These are phyloP conservation scores for Tetheella fluctuosa DNA, from an alignment of 2,888 invertebrate genomes.

Conservation along the genomic window DNA sequence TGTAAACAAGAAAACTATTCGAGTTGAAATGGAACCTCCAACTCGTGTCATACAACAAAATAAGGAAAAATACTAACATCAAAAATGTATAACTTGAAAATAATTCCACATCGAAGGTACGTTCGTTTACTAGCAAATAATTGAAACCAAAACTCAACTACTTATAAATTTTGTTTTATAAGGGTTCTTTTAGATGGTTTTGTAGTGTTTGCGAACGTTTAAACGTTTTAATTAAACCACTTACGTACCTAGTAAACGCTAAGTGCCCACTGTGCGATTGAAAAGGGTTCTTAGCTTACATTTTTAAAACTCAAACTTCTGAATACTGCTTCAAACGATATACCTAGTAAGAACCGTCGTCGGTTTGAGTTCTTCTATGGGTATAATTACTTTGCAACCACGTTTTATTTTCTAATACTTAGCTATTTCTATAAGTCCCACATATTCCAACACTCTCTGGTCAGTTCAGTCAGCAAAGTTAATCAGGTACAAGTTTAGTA, in stretches of 20 bases:
- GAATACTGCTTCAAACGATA: slow-evolving; percentile 19
- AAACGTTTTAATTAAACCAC: slow-evolving; percentile 72
- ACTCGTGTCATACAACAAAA: not conserved
- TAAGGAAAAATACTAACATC: not conserved
- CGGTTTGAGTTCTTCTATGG: not conserved
- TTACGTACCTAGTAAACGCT: slow-evolving; percentile 46
- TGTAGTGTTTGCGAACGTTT: slow-evolving; percentile 52
- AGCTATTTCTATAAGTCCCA: too few species aligned
- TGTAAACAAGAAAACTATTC: too few species aligned
- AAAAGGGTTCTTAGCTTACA: slow-evolving; percentile 39
- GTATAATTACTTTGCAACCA: not conserved
- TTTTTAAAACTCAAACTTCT: slow-evolving; percentile 42
- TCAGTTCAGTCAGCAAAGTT: too few species aligned
- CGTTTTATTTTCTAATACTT: not conserved
- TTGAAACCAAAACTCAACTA: slow-evolving; percentile 26
- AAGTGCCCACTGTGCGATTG: slow-evolving; percentile 45
- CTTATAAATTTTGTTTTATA: slow-evolving; percentile 30
- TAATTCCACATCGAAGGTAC: not conserved
- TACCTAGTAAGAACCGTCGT: slow-evolving; percentile 3
- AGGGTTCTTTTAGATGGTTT: slow-evolving; percentile 34
- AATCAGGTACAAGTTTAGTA: too few species aligned
- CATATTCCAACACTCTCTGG: too few species aligned
- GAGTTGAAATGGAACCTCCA: too few species aligned
- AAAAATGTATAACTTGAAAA: not conserved
- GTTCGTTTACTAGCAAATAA: slow-evolving; percentile 24